Evolutionary conservation across 2,888 invertebrate genomes (phyloP), one percentile per base, ranked within the genome.

Genomic region (Lasioglossum calceatum): DNA sequence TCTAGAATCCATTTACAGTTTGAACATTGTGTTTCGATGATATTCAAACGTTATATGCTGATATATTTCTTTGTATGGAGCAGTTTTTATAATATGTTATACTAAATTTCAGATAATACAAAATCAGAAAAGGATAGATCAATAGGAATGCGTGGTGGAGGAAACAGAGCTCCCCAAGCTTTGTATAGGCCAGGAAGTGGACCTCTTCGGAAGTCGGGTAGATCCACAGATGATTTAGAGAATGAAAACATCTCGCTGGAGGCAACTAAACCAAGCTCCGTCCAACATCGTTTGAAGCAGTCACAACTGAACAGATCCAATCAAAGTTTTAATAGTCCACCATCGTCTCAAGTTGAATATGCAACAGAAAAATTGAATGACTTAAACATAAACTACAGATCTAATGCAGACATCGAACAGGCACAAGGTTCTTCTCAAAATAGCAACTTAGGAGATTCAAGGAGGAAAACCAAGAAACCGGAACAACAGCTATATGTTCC

Each of bases 141-240:
- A 86, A 86, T 90, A 92, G 96, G 93, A 94, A 96, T 96, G 94
- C 96, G 96, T 91, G 96, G 96, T 92, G 96, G 95, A 96, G 96
- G 96, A 95, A 96, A 96, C 91, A 96, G 96, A 94, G 97, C 97
- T 95, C 97, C 97, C 93, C 97, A 97, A 95, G 96, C 96, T 95
- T 96, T 97, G 88, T 98, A 98, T 93, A 97, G 96, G 94, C 97
- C 97, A 94, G 97, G 97, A 92, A 97, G 97, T 96, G 97, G 97
- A 89, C 97, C 97, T 89, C 95, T 97, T 89, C 96, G 97, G 93
- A 97, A 97, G 95, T 96, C 97, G 89, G 96, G 96, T 92, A 96
- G 96, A 95, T 96, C 96, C 94, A 94, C 96, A 86, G 97, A 97
- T 90, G 96, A 97, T 94, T 96, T 96, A 94, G 96, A 97, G 77